Base-by-base conservation (phyloP, 1,140 invertebrate genomes). In the Euschistus heros region DNA sequence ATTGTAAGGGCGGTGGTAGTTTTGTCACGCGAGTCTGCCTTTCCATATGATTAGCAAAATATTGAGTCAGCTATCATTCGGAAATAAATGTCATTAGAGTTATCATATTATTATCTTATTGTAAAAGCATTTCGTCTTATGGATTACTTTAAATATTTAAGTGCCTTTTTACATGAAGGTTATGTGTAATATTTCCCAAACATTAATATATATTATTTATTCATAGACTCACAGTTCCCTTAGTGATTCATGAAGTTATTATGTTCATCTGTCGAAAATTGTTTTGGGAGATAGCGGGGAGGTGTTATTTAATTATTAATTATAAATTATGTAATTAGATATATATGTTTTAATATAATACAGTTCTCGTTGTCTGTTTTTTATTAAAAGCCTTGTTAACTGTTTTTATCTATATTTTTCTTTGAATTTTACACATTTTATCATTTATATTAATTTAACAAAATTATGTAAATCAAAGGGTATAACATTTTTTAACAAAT, bases 311-410 rank as follows among this genome's bases (percentile, higher is more conserved):
- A 61, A 61, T 61, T 22, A 22, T n/a, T 22, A 42, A 37, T 61
- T 22, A 22, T 20, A 61, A 61, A 61, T 26, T 61, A 61, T 61
- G 59, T 61, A 61, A 61, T 61, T 61, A 61, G 59, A 61, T 61
- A 61, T 61, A 61, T 47, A 59, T 62, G 57, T 61, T 61, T 66
- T 61, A 50, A 66, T 30, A 62, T 18, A 55, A 46, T 24, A 22
- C 30, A 55, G 37, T 52, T 37, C 20, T 60, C 52, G n/a, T 54
- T 27, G n/a, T 57, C 24, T 57, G 54, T 57, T 57, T 57, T 24
- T 57, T 57, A 17, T 24, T 57, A 17, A 57, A 57, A 50, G n/a
- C 47, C 47, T 50, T 37, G 33, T 37, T 37, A 37, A 37, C 33
- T 37, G 33, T 37, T 37, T 37, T 37, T 37, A 37, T 37, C 33